Evolutionary conservation across 2,113 vertebrate genomes (phyloP).

Genomic region (Neodontobutis hainanensis): DNA sequence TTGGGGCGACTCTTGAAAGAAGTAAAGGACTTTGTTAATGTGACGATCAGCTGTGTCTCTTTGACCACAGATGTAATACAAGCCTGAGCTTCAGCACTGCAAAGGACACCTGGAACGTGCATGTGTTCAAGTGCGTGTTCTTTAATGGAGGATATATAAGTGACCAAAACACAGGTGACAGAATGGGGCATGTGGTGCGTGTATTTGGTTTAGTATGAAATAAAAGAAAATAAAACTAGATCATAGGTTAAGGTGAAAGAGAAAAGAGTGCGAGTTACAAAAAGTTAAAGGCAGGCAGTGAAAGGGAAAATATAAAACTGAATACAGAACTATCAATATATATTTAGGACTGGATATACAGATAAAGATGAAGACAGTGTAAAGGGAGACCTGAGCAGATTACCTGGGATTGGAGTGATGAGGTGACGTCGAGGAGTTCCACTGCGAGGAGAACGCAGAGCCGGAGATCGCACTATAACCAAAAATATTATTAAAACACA

Average conservation of each 20-base stretch:
- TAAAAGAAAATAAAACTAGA: background rate
- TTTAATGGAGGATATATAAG: background rate
- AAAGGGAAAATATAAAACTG: constrained; percentile 19
- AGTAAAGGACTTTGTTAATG: constrained; percentile 34
- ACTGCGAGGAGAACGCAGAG: constrained; percentile 83
- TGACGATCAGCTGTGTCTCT: constrained; percentile 39
- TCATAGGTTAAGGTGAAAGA: background rate
- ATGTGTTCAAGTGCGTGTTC: constrained; percentile 11
- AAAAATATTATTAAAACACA: background rate
- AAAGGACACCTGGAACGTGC: constrained; percentile 49
- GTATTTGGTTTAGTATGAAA: constrained; percentile 41
- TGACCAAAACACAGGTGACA: constrained; percentile 17
- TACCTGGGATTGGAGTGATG: constrained; percentile 94
- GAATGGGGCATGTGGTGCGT: constrained; percentile 5
- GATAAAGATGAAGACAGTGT: constrained; percentile 35
- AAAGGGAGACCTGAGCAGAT: no score
- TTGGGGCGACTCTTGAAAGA: constrained; percentile 43
- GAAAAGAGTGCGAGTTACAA: constrained; percentile 1
- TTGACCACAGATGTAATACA: constrained; percentile 48
- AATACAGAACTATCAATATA: background rate
- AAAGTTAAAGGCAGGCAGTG: constrained; percentile 11
- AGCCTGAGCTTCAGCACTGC: constrained; percentile 49
- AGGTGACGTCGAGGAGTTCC: constrained; percentile 88
- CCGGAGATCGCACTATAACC: constrained; percentile 82
- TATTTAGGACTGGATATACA: background rate